A percentile compares a stretch with the other conserved stretches of the same genome.
Evolutionary conservation across 2,113 vertebrate species (phyloP).

Genomic region (Cepphus grylle): DNA sequence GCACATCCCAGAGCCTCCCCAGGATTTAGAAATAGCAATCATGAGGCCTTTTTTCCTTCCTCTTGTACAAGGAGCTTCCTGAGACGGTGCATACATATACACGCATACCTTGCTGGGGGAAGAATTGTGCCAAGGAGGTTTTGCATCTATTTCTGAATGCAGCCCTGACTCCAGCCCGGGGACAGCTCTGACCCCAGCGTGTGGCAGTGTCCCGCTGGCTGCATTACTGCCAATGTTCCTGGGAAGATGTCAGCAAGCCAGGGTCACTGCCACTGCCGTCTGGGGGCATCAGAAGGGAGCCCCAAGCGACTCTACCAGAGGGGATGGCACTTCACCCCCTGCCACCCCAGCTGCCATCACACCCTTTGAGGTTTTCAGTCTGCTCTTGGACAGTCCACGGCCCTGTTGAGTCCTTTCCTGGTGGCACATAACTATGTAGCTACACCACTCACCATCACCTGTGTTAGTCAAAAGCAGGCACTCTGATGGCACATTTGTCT

Average conservation of each 20-base stretch:
- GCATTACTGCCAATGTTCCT: neutral
- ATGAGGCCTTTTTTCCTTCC: neutral
- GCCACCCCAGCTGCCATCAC: accelerated
- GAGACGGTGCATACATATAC: neutral
- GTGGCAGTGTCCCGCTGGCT: neutral
- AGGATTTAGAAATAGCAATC: neutral
- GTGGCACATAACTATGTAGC: accelerated
- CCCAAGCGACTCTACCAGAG: neutral
- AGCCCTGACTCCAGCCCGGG: neutral
- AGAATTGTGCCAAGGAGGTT: neutral
- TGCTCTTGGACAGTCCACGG: neutral
- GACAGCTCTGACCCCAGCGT: neutral
- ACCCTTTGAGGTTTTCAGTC: neutral
- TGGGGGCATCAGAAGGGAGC: neutral
- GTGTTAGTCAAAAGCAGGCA: neutral
- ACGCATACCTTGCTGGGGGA: neutral
- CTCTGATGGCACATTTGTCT: neutral
- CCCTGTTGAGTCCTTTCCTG: neutral
- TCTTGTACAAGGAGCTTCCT: neutral
- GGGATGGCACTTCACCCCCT: neutral
- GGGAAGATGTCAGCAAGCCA: neutral
- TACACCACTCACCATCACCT: accelerated
- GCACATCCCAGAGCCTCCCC: neutral
- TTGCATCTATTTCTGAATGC: neutral
- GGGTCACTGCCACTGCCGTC: neutral